Percentiles rank a stretch among this genome's conserved stretches.
Evolutionary conservation across 2,797 vertebrate genomes (phyloP).

Genomic region (Pogoniulus pusillus): DNA sequence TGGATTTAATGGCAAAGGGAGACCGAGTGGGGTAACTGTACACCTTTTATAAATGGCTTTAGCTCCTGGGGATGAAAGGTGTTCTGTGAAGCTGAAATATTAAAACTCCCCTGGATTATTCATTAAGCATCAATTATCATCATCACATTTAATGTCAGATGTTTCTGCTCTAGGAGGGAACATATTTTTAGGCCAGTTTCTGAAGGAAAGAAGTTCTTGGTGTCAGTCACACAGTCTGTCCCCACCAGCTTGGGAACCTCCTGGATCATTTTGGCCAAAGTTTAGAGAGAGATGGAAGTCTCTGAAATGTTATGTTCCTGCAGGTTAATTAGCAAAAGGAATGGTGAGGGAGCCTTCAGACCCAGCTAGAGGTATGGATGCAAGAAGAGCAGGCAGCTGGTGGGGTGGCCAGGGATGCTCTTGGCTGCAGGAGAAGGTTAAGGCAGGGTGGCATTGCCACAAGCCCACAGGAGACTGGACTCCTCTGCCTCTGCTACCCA

Average conservation of each 20-base stretch:
- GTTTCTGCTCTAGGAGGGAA: background rate
- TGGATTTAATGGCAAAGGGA: background rate
- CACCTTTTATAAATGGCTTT: background rate
- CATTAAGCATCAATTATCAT: conserved; percentile 47
- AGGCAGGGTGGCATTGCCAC: background rate
- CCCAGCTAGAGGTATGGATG: background rate
- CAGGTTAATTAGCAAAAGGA: background rate
- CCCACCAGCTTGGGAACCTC: rapidly evolving
- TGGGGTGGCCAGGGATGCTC: rapidly evolving
- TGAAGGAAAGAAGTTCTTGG: background rate
- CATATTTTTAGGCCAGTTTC: conserved; percentile 37
- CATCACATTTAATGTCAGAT: conserved; percentile 30
- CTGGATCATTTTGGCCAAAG: background rate
- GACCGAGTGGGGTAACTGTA: background rate
- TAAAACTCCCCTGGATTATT: conserved; percentile 53
- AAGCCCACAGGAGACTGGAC: background rate
- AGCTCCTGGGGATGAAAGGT: conserved; percentile 17
- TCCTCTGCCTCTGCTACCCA: background rate
- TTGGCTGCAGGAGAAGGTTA: background rate
- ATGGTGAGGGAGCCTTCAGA: background rate
- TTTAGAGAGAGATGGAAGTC: background rate
- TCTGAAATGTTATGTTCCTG: background rate
- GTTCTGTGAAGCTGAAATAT: conserved; percentile 35
- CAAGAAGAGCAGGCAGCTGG: background rate
- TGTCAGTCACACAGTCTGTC: background rate